Conservation (phyloP, 2,113 vertebrate species). For the Pterocles gutturalis region DNA sequence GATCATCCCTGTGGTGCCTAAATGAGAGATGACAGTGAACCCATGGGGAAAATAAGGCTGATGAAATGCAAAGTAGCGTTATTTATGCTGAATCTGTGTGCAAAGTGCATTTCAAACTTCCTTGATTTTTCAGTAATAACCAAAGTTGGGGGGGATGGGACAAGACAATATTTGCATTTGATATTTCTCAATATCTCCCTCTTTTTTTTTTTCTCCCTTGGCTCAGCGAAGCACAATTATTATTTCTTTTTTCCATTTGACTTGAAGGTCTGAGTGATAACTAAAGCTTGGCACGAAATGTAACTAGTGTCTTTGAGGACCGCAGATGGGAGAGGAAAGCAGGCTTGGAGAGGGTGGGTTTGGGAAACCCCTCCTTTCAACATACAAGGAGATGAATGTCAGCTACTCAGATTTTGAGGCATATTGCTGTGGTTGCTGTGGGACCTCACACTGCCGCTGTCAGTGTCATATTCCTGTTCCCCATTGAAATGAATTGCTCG, state of each 20-base stretch:
- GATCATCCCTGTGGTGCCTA: conserved; percentile 65
- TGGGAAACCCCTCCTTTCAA: neutral
- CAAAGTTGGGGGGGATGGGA: neutral
- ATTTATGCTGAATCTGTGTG: conserved; percentile 52
- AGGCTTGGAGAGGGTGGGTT: neutral
- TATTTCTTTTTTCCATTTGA: neutral
- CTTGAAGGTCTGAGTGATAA: neutral
- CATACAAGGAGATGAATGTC: neutral
- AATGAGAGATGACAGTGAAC: conserved; percentile 64
- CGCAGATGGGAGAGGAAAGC: neutral
- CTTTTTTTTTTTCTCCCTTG: neutral
- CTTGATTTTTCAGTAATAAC: conserved; percentile 57
- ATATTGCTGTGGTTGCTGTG: neutral
- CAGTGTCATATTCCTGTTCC: neutral
- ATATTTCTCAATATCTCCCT: neutral
- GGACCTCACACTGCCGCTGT: neutral
- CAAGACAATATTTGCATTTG: conserved; percentile 21
- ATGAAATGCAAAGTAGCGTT: conserved; percentile 56
- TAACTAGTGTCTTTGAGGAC: neutral
- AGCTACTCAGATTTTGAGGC: neutral
- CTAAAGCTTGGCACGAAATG: neutral
- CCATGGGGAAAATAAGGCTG: conserved; percentile 64
- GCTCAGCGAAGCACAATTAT: neutral
- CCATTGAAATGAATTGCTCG: neutral
- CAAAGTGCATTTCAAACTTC: conserved; percentile 61